Evolutionary conservation across 2,888 invertebrate species (phyloP).

Genomic region (Euphydryas editha): DNA sequence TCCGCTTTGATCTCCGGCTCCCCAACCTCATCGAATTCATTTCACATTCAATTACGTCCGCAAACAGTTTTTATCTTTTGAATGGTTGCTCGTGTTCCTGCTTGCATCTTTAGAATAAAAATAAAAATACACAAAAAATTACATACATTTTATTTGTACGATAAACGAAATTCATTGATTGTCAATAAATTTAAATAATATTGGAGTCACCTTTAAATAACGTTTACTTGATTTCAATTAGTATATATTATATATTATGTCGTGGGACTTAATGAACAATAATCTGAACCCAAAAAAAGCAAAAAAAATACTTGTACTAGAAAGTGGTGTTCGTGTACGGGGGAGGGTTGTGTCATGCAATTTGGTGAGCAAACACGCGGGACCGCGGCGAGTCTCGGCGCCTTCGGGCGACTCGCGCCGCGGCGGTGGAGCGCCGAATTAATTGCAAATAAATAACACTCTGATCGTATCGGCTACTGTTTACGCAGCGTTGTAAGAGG

Average conservation of each 20-base stretch:
- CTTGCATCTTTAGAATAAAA: not conserved
- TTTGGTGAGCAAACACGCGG: conserved; percentile 7
- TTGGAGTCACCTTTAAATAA: too few relatives aligned
- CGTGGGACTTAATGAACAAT: not conserved
- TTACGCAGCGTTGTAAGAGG: conserved; percentile 7
- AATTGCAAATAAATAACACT: conserved; percentile 21
- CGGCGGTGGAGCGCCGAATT: not conserved
- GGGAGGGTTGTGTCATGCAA: conserved; percentile 3
- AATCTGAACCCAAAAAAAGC: not conserved
- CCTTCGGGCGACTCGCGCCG: not conserved
- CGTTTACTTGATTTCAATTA: too few relatives aligned
- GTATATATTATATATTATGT: not conserved
- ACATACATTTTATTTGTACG: too few relatives aligned
- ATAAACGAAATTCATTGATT: too few relatives aligned
- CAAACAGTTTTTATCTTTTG: conserved; percentile 50
- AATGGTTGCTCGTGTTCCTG: conserved; percentile 12
- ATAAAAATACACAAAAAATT: not conserved
- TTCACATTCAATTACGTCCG: conserved; percentile 54
- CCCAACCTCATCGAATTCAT: conserved; percentile 43
- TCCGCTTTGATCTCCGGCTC: conserved; percentile 38
- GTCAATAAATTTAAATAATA: too few relatives aligned
- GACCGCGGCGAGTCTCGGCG: conserved; percentile 2
- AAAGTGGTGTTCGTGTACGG: too few relatives aligned
- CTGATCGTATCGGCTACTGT: conserved; percentile 13
- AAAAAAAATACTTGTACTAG: not conserved